Evolutionary conservation across 1,140 invertebrate species (phyloP).

Genomic region (Brachionus manjavacas): DNA sequence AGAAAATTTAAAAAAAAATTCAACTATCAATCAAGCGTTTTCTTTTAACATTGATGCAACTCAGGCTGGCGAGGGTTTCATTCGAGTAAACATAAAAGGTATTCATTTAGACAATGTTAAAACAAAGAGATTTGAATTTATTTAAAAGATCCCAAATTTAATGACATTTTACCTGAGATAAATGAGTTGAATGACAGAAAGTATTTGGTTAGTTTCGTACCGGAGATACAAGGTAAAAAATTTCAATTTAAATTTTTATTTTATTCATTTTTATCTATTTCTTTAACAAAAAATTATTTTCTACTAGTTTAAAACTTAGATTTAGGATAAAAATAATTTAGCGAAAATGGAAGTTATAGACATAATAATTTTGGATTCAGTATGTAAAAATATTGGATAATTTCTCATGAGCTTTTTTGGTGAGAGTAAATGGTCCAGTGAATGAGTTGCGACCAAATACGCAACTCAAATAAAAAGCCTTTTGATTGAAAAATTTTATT

Average conservation of each 20-base stretch:
- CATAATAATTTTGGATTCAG: background rate
- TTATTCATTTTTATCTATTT: background rate
- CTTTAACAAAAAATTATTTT: background rate
- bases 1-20: background rate
- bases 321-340: background rate
- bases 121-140: background rate
- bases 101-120: background rate
- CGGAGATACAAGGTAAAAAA: background rate
- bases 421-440: background rate
- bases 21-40: background rate
- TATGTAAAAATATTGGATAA: background rate
- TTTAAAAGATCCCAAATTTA: conserved; percentile 11
- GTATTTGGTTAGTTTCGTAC: conserved; percentile 31
- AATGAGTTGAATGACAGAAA: conserved; percentile 28
- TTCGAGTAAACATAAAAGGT: conserved; percentile 30
- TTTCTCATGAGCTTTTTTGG: background rate
- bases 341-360: background rate
- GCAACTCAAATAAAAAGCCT: background rate
- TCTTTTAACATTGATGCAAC: conserved; percentile 26
- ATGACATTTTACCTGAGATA: conserved; percentile 33
- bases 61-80: conserved; percentile 15
- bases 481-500: background rate
- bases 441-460: background rate
- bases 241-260: too few species aligned
- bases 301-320: background rate